These are phyloP conservation scores for Pterocles burchelli DNA, from an alignment of 2,113 vertebrate genomes.

Conservation along the genomic window DNA sequence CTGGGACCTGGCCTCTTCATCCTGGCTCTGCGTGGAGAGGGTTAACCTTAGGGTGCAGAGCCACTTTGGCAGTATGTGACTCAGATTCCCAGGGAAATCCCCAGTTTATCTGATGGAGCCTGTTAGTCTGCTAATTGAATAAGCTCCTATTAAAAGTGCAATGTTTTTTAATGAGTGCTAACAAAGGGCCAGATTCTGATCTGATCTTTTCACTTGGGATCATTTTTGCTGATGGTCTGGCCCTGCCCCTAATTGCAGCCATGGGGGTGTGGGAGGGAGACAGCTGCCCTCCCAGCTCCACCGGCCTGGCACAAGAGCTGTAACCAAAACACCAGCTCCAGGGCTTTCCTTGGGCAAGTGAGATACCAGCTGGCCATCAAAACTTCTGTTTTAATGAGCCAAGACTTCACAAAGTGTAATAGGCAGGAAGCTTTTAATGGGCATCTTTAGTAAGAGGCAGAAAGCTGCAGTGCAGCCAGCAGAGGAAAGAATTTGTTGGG, in stretches of 20 bases:
- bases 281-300: not conserved
- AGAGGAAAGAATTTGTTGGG: not conserved
- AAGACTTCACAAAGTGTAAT: not conserved
- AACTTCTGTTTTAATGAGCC: not conserved
- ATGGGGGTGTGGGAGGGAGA: fast-evolving
- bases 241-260: not conserved
- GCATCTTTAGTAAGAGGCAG: not conserved
- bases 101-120: conserved; percentile 56
- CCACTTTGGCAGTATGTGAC: not conserved
- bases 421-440: not conserved
- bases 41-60: conserved; percentile 31
- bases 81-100: conserved; percentile 51
- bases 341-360: not conserved
- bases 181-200: conserved; percentile 46
- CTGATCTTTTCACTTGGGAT: not conserved
- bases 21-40: not conserved
- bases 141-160: conserved; percentile 55
- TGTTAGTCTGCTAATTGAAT: conserved; percentile 68
- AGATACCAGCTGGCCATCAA: not conserved
- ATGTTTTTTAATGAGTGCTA: conserved; percentile 61
- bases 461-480: not conserved
- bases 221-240: not conserved
- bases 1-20: not conserved
- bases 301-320: not conserved
- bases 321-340: no score